Evolutionary conservation across 2,797 vertebrate genomes (phyloP).

Genomic region (Thamnophis elegans): DNA sequence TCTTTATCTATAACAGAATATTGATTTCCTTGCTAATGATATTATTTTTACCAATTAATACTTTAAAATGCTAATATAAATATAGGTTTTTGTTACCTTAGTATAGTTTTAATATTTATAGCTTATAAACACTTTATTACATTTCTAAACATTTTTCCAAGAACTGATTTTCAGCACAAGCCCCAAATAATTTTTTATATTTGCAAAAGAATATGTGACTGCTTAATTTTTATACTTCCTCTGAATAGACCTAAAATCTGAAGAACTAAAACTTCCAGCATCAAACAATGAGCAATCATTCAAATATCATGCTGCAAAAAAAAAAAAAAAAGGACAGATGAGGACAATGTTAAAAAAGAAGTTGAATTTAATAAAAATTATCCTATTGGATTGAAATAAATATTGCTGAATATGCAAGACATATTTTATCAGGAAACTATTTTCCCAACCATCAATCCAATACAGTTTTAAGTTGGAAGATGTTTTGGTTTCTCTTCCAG

Average conservation of each 20-base stretch:
- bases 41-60: neutral
- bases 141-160: neutral
- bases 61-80: neutral
- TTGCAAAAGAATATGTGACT: neutral
- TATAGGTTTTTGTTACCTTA: neutral
- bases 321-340: neutral
- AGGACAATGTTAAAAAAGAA: conserved; percentile 1
- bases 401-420: neutral
- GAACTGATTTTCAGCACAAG: neutral
- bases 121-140: neutral
- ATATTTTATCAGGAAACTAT: neutral
- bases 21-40: neutral
- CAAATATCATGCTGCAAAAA: neutral
- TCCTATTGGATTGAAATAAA: neutral
- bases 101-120: neutral
- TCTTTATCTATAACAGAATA: neutral
- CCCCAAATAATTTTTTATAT: neutral
- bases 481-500: neutral
- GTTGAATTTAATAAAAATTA: neutral
- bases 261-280: neutral
- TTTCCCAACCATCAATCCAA: neutral
- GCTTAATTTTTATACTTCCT: neutral
- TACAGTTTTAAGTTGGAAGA: neutral
- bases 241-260: neutral
- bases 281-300: neutral